Percentiles rank a stretch among this genome's conserved stretches.
These are phyloP conservation scores for Troides helena DNA, from an alignment of 2,888 invertebrate species.

Conservation along the genomic window DNA sequence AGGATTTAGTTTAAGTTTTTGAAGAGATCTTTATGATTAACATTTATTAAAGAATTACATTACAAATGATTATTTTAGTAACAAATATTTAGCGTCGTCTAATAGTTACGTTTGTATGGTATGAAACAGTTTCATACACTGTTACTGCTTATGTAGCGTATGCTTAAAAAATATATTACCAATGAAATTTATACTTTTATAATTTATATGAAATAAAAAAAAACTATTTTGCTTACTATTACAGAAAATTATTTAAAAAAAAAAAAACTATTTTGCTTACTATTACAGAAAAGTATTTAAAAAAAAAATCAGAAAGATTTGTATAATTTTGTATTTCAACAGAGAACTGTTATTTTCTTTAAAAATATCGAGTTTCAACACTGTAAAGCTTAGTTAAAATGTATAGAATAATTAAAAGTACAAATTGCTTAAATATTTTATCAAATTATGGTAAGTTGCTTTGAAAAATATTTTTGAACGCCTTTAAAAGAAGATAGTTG, in stretches of 20 bases:
- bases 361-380: background rate
- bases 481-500: constrained; percentile 15
- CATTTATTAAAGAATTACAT: constrained; percentile 37
- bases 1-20: constrained; percentile 33
- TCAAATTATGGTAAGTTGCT: constrained; percentile 22
- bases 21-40: constrained; percentile 36
- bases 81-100: constrained; percentile 49
- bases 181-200: background rate
- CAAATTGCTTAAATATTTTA: constrained; percentile 26
- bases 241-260: background rate
- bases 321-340: background rate
- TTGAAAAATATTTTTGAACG: constrained; percentile 6
- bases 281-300: background rate
- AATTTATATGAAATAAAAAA: background rate
- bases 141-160: background rate
- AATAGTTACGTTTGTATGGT: background rate
- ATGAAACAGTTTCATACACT: background rate
- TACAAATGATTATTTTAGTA: constrained; percentile 37
- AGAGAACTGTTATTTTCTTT: constrained; percentile 1
- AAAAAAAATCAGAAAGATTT: background rate
- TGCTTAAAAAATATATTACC: background rate
- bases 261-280: too few relatives aligned
- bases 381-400: constrained; percentile 22
- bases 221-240: background rate
- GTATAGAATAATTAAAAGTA: constrained; percentile 24